Evolutionary conservation across 2,888 invertebrate genomes (phyloP), one percentile per base, ranked within the genome.

Genomic region (Nemotelus pantherinus): DNA sequence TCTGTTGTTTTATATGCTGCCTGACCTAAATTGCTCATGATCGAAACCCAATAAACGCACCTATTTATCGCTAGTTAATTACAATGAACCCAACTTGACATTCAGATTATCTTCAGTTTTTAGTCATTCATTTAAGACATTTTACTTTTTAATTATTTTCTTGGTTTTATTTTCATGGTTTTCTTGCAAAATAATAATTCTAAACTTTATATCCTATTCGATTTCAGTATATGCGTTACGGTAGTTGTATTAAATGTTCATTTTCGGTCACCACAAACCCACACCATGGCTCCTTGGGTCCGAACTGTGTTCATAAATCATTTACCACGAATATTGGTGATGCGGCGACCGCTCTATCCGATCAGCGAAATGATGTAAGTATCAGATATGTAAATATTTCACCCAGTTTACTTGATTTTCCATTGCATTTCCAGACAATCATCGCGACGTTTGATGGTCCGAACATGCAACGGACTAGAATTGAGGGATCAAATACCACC

Each of bases 261-360:
- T 90, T 98, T 98, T 90, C 95, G 99, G 79, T 97, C 97, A 82
- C 97, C 98, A 81, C 96, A 97, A 88, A 99, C 98, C 81, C 98
- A 98, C 90, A 94, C 95, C 82, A 98, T 99, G 98, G 95, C 97
- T 81, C 95, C 98, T 76, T 98, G 98, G 98, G 96, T 98, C 84
- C 93, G 95, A 82, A 92, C 95, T 82, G 94, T 99, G 84, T 98
- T 98, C 90, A 96, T 98, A 85, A 96, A 98, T 90, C 95, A 97
- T 87, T 91, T 98, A 88, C 98, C 98, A 83, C 92, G 95, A 83
- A 90, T 98, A 85, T 90, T 98, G 84, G 95, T 96, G 84, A 97
- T 98, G 96, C 92, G 95, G 84, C 92, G 97, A 85, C 93, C 93
- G 82, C 92, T 92, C 82, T 91, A 87, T 83, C 87, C 87, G 82